Conservation (phyloP, 2,888 invertebrate species). For the Agonopterix alstromeriana region DNA sequence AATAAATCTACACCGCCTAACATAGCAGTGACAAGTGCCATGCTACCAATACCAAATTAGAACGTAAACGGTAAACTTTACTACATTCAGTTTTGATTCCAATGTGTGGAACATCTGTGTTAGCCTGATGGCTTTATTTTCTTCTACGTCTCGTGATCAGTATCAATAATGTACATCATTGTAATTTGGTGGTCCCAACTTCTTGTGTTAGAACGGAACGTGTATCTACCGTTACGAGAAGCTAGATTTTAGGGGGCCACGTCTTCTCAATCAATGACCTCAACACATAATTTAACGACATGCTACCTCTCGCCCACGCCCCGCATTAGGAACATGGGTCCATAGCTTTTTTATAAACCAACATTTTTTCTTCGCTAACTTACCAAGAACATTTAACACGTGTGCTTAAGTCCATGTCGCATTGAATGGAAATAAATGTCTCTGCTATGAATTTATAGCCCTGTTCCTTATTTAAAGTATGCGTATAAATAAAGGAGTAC, state of each 20-base stretch:
- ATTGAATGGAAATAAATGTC: background rate
- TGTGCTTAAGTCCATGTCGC: background rate
- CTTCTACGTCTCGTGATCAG: slow-evolving; percentile 21
- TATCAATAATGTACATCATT: slow-evolving; percentile 19
- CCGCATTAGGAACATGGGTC: slow-evolving; percentile 35
- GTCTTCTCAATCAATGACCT: slow-evolving; percentile 65
- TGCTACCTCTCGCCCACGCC: slow-evolving; percentile 61
- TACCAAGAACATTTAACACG: slow-evolving; percentile 16
- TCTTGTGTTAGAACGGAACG: slow-evolving; percentile 17
- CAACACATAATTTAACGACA: slow-evolving; percentile 53
- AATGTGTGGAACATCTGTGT: slow-evolving; percentile 57
- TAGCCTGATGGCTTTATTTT: slow-evolving; percentile 35
- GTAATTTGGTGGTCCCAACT: slow-evolving; percentile 15
- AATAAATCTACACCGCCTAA: slow-evolving; percentile 41
- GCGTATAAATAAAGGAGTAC: slow-evolving; percentile 6
- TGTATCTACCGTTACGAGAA: slow-evolving; percentile 26
- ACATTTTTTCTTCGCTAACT: slow-evolving; percentile 37
- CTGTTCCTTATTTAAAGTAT: slow-evolving; percentile 2
- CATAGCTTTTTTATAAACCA: slow-evolving; percentile 41
- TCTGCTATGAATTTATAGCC: slow-evolving; percentile 5
- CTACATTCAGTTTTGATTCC: slow-evolving; percentile 42
- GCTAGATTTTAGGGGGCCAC: slow-evolving; percentile 13
- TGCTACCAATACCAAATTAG: slow-evolving; percentile 57
- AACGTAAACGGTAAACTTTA: slow-evolving; percentile 58
- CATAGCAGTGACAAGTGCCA: slow-evolving; percentile 51